These are phyloP conservation scores for Otocyon megalotis DNA, from an alignment of 2,113 vertebrate genomes.

Conservation along the genomic window DNA sequence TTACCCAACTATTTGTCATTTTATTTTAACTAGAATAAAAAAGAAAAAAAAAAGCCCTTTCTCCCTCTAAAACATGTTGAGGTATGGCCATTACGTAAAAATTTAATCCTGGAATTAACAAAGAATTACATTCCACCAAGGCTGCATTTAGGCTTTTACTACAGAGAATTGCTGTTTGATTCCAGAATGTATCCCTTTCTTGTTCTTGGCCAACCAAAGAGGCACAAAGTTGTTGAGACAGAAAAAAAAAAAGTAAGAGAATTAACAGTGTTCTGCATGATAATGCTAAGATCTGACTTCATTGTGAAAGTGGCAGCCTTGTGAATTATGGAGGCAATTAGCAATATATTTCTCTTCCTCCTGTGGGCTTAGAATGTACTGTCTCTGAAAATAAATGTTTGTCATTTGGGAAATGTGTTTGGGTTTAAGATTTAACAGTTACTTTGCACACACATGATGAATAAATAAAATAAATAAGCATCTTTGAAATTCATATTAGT, in stretches of 20 bases:
- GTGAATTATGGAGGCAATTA: not conserved
- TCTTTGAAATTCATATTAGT: not conserved
- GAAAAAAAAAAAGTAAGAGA: not conserved
- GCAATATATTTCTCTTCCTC: not conserved
- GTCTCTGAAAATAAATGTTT: conserved; percentile 35
- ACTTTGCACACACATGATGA: not conserved
- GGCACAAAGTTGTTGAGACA: not conserved
- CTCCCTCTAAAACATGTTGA: not conserved
- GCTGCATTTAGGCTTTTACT: not conserved
- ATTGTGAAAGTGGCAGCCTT: not conserved
- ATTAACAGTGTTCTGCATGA: not conserved
- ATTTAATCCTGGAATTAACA: not conserved
- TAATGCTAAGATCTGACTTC: not conserved
- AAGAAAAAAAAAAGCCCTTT: not conserved
- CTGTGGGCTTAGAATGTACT: not conserved
- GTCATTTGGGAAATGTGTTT: conserved; percentile 11
- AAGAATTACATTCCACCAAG: not conserved
- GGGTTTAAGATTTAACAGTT: not conserved
- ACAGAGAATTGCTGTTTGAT: not conserved
- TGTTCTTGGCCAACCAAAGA: not conserved
- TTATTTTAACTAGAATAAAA: conserved; percentile 13
- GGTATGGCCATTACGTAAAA: not conserved
- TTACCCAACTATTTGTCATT: not conserved
- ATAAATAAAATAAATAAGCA: not conserved
- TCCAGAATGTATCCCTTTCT: not conserved